Base-by-base conservation (phyloP, 2,113 vertebrate genomes). In the Pyxicephalus adspersus region DNA sequence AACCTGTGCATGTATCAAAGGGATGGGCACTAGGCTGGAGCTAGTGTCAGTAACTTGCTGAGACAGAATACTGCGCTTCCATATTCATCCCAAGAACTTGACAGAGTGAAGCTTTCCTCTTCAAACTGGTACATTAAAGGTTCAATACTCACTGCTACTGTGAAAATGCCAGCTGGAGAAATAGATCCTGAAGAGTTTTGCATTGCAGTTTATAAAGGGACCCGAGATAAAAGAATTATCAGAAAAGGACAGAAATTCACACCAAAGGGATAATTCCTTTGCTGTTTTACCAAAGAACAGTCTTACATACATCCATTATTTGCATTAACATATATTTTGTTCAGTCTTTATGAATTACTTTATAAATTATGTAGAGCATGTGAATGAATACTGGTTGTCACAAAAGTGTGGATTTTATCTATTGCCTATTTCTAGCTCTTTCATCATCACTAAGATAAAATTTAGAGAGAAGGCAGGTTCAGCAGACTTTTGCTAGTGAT, bases 41-140 rank as follows among this genome's bases (percentile, higher is more conserved):
- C 68, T 64, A 78, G 77, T 57, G 51, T 6, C 13, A 65, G 71
- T 87, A 85, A 60, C 84, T 89, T 91, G 83, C 80, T 1, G 9
- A 84, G 85, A 81, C 70, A 25, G 29, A 78, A 38, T 71, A 29
- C 0, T 81, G 64, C 76, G 77, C 58, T 85, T 86, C 82, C 86
- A 64, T 87, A 89, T 85, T 83, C 50, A 2, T 79, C 22, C 60
- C 71, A 85, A 68, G 81, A 80, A 87, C 17, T 83, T 88, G 84
- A 90, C 79, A 84, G 84, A 18, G 81, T 77, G 74, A 84, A 61
- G 64, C 86, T 87, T 88, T 89, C 64, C 84, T 90, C 85, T 91
- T 67, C 17, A 34, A 84, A 81, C 83, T 4, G 29, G 64, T 85
- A 66, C 78, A 45, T 85, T 61, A 87, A 72, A 26, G 4, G 4